Conservation (phyloP, 2,797 vertebrate genomes). For the Denticeps clupeoides region DNA sequence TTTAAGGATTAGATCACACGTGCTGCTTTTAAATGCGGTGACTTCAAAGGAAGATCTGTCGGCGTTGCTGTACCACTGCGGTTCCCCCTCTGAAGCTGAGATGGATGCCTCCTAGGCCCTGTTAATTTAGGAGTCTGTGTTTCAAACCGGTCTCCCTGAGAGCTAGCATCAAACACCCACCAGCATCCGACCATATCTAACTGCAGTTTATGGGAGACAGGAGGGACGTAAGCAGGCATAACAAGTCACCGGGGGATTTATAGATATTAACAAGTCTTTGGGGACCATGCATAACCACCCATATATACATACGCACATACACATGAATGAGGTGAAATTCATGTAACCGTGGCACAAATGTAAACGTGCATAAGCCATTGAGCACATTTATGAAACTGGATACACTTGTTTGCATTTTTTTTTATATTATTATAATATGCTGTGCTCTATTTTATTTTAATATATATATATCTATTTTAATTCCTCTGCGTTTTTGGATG, state of each 20-base stretch:
- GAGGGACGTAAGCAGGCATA: neutral
- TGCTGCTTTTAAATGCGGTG: neutral
- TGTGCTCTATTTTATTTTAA: too few relatives aligned
- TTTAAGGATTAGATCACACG: neutral
- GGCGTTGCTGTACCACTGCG: neutral
- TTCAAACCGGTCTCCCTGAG: neutral
- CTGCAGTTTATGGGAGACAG: neutral
- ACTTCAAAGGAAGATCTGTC: neutral
- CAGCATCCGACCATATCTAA: neutral
- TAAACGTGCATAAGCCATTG: too few relatives aligned
- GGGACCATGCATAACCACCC: neutral
- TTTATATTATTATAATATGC: too few relatives aligned
- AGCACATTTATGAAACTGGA: too few relatives aligned
- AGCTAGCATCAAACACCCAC: neutral
- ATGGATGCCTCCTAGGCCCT: neutral
- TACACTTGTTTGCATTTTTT: too few relatives aligned
- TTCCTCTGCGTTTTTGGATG: too few relatives aligned
- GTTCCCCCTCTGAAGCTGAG: neutral
- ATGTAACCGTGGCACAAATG: too few relatives aligned
- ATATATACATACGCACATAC: neutral
- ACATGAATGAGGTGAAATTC: neutral
- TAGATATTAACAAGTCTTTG: neutral
- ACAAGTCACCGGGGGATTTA: conserved; percentile 1
- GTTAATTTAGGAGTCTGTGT: neutral
- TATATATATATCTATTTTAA: too few relatives aligned